A percentile compares a stretch with the other conserved stretches of the same genome.
Conservation (phyloP, 2,888 invertebrate genomes). For the Erebia epiphron region DNA sequence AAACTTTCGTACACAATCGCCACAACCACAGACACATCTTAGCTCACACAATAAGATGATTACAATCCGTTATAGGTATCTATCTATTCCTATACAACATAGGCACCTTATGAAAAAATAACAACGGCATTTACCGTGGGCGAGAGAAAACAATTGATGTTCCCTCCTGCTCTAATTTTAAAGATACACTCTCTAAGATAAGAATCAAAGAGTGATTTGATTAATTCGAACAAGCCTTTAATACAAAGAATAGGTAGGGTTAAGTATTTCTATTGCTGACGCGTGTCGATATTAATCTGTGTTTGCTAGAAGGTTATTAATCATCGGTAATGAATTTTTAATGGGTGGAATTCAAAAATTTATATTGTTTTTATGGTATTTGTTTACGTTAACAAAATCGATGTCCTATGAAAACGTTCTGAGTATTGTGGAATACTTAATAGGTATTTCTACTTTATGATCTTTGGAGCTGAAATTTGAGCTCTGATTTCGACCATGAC, state of each 20-base stretch:
- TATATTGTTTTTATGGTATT: slow-evolving; percentile 33
- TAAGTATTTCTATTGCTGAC: slow-evolving; percentile 76
- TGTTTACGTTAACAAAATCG: background rate
- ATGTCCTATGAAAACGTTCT: background rate
- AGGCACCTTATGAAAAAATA: slow-evolving; percentile 62
- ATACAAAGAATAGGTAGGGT: slow-evolving; percentile 69
- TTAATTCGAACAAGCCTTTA: slow-evolving; percentile 77
- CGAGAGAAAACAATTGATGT: slow-evolving; percentile 79
- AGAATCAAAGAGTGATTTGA: slow-evolving; percentile 77
- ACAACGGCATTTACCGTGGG: slow-evolving; percentile 73
- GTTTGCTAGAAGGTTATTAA: slow-evolving; percentile 68
- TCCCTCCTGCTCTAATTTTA: slow-evolving; percentile 80
- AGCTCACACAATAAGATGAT: slow-evolving; percentile 81
- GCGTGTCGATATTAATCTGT: slow-evolving; percentile 79
- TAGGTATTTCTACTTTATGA: background rate
- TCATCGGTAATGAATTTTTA: slow-evolving; percentile 73
- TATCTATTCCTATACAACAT: slow-evolving; percentile 58
- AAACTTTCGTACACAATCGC: slow-evolving; percentile 52
- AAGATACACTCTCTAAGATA: slow-evolving; percentile 69
- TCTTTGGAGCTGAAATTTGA: background rate
- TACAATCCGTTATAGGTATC: slow-evolving; percentile 81
- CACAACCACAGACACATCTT: slow-evolving; percentile 63
- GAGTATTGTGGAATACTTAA: background rate
- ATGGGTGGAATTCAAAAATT: slow-evolving; percentile 50
- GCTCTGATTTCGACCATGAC: no score